These are phyloP conservation scores for Lepidurus couesii DNA, from an alignment of 1,140 invertebrate species.

Conservation along the genomic window DNA sequence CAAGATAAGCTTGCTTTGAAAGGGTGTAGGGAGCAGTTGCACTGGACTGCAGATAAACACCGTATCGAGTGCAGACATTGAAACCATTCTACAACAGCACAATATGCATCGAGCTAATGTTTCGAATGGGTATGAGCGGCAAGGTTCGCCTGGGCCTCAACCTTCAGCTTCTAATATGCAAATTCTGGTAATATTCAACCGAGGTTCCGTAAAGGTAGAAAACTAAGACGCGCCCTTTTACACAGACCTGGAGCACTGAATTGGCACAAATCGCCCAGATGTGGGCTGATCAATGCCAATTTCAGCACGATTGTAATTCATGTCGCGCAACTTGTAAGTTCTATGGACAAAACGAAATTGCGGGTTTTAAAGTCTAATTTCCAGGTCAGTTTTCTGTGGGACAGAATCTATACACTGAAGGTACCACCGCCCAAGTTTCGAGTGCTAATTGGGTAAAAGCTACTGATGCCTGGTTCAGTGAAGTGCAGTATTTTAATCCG, in stretches of 20 bases:
- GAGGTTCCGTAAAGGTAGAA: background rate
- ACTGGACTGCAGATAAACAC: constrained; percentile 9
- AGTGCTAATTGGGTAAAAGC: background rate
- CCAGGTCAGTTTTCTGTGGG: constrained; percentile 26
- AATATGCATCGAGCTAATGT: constrained; percentile 31
- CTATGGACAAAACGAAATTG: background rate
- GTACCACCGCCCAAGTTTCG: background rate
- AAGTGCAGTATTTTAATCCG: constrained; percentile 32
- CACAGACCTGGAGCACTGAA: constrained; percentile 44
- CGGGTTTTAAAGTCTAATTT: background rate
- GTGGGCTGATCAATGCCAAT: constrained; percentile 46
- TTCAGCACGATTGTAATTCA: constrained; percentile 42
- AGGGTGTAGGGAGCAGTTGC: constrained; percentile 6
- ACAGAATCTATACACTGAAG: constrained; percentile 28
- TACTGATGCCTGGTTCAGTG: constrained; percentile 30
- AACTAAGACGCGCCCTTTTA: background rate
- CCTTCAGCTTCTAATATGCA: constrained; percentile 34
- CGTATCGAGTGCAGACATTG: background rate
- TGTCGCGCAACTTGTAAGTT: constrained; percentile 37
- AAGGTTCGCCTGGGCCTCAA: constrained; percentile 33
- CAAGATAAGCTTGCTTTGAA: background rate
- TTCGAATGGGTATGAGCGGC: constrained; percentile 30
- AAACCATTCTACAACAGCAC: constrained; percentile 30
- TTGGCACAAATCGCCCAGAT: constrained; percentile 45
- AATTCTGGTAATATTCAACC: constrained; percentile 29